phyloP scores from a whole-genome alignment of 2,797 vertebrate species.

The Etheostoma nigrum region DNA sequence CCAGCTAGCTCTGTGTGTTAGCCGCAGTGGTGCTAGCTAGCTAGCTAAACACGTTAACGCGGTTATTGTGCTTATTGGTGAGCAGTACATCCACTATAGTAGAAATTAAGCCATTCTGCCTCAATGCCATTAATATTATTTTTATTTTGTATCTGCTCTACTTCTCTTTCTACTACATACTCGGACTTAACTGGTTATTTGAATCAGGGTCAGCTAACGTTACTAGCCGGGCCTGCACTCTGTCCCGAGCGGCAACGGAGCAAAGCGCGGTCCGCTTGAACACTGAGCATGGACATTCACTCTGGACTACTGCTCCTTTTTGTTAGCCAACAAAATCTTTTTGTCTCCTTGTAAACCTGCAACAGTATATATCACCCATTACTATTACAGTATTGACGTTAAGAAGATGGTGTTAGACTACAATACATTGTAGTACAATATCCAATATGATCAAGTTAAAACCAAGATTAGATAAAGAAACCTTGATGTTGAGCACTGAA shows the following conservation, averaged over 20 bases:
- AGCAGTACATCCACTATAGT: accelerated
- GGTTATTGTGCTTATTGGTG: neutral
- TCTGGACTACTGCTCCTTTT: neutral
- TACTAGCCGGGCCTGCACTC: conserved; percentile 48
- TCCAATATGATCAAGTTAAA: too few relatives aligned
- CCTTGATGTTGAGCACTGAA: too few relatives aligned
- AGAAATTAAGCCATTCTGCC: accelerated
- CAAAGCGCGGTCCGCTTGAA: conserved; percentile 77
- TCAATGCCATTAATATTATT: accelerated
- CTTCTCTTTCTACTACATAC: too few relatives aligned
- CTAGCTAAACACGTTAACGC: conserved; percentile 33
- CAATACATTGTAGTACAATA: too few relatives aligned
- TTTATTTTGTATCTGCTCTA: too few relatives aligned
- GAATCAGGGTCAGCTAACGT: accelerated
- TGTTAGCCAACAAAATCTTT: neutral
- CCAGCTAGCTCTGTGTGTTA: conserved; percentile 30
- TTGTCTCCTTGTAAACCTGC: accelerated
- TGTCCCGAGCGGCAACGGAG: conserved; percentile 40
- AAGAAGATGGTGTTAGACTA: accelerated
- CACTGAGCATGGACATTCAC: neutral
- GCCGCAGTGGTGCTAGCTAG: conserved; percentile 28
- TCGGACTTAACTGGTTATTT: accelerated
- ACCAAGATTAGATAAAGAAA: too few relatives aligned
- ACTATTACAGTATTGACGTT: accelerated
- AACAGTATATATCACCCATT: accelerated